Conservation (phyloP, 1,140 invertebrate genomes). For the Drosophila malerkotliana region DNA sequence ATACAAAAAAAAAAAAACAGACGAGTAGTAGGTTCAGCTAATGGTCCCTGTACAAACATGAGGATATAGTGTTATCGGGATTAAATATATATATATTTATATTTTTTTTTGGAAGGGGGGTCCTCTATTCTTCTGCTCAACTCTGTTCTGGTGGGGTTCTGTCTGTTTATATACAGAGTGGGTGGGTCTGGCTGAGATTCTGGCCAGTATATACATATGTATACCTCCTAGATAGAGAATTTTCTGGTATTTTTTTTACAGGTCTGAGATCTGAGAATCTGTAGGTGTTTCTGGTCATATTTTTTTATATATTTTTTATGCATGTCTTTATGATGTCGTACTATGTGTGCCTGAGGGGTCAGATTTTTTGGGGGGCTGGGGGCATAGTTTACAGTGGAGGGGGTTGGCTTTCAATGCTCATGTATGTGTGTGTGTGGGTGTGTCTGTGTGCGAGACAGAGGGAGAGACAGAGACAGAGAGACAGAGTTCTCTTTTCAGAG, state of each 20-base stretch:
- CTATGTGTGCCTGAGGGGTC: conserved; percentile 43
- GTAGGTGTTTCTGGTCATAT: conserved; percentile 11
- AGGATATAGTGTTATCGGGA: conserved; percentile 10
- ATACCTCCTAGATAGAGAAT: not conserved
- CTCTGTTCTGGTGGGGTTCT: conserved; percentile 6
- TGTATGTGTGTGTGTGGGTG: conserved; percentile 29
- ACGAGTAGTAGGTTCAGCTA: conserved; percentile 36
- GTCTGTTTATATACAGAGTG: conserved; percentile 54
- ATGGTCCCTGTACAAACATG: conserved; percentile 39
- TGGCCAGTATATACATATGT: conserved; percentile 8
- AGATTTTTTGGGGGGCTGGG: conserved; percentile 13
- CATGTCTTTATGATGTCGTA: conserved; percentile 22
- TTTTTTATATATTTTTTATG: not conserved
- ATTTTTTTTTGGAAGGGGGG: not conserved
- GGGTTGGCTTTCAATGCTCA: conserved; percentile 26
- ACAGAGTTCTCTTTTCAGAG: conserved; percentile 30
- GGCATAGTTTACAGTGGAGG: conserved; percentile 56
- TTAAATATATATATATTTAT: not conserved
- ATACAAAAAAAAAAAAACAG: conserved; percentile 36
- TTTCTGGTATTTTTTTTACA: not conserved
- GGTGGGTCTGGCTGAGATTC: conserved; percentile 4
- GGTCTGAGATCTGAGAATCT: conserved; percentile 36
- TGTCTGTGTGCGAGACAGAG: conserved; percentile 24
- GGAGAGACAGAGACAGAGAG: conserved; percentile 47
- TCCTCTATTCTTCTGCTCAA: conserved; percentile 24